Evolutionary conservation across 2,797 vertebrate genomes (phyloP).

Genomic region (Tokudaia tokunoshimensis): DNA sequence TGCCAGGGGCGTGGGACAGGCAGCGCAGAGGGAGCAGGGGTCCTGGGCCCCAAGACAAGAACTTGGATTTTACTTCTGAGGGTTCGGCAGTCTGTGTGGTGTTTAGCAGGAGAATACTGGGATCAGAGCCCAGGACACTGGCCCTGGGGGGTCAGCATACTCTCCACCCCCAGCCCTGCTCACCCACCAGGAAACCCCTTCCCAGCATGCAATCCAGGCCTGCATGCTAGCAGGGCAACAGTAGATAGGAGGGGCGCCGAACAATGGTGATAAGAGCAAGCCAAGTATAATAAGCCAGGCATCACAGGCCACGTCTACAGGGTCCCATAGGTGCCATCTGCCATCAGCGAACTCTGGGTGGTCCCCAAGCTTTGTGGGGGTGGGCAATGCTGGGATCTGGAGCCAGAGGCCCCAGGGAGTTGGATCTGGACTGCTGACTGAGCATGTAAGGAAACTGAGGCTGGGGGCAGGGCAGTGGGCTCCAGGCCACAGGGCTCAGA

Average conservation of each 20-base stretch:
- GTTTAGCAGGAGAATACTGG: neutral
- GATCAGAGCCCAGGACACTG: neutral
- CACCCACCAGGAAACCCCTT: neutral
- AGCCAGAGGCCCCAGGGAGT: neutral
- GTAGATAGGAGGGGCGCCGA: neutral
- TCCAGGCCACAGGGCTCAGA: neutral
- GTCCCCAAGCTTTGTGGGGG: neutral
- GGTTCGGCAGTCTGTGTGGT: neutral
- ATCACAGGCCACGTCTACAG: neutral
- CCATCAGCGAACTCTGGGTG: neutral
- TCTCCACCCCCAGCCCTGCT: neutral
- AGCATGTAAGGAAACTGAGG: neutral
- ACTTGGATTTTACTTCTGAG: constrained; percentile 8
- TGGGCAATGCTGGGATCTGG: neutral
- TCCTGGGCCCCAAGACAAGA: neutral
- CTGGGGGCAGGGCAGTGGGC: neutral
- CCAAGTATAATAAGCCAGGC: neutral
- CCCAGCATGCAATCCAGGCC: neutral
- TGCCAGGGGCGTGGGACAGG: neutral
- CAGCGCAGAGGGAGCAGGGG: neutral
- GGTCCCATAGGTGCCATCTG: neutral
- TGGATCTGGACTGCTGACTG: neutral
- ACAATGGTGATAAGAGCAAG: neutral
- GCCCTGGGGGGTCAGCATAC: neutral
- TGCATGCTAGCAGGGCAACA: too few relatives aligned